These are phyloP conservation scores for Myopa testacea DNA, from an alignment of 2,888 invertebrate genomes.

Conservation along the genomic window DNA sequence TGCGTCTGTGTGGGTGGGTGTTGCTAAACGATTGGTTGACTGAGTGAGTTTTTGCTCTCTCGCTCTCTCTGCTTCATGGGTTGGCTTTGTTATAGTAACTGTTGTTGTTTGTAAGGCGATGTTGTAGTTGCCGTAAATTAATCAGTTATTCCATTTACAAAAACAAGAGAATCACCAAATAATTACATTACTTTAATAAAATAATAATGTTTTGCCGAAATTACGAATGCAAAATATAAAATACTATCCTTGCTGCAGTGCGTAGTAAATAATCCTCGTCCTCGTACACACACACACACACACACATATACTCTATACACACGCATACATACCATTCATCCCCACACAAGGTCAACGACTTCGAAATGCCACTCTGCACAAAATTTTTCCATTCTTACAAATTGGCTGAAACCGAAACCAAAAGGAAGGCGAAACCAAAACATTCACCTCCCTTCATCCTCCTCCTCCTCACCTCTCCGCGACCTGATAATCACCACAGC, in stretches of 20 bases:
- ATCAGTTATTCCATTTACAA: no score
- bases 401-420: not conserved
- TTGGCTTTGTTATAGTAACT: no score
- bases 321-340: not conserved
- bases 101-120: no score
- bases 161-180: no score
- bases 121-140: no score
- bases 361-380: conserved; percentile 18
- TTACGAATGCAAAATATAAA: no score
- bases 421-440: conserved; percentile 20
- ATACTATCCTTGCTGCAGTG: no score
- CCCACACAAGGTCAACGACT: conserved; percentile 31
- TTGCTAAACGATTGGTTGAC: no score
- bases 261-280: not conserved
- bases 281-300: conserved; percentile 8
- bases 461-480: not conserved
- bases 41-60: no score
- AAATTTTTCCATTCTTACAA: not conserved
- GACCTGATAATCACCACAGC: not conserved
- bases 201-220: no score
- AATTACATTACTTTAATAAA: no score
- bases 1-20: not conserved
- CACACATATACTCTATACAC: not conserved
- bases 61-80: no score
- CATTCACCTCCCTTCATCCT: not conserved